Conservation (phyloP, 2,797 vertebrate genomes). For the Coregonus suidteri region DNA sequence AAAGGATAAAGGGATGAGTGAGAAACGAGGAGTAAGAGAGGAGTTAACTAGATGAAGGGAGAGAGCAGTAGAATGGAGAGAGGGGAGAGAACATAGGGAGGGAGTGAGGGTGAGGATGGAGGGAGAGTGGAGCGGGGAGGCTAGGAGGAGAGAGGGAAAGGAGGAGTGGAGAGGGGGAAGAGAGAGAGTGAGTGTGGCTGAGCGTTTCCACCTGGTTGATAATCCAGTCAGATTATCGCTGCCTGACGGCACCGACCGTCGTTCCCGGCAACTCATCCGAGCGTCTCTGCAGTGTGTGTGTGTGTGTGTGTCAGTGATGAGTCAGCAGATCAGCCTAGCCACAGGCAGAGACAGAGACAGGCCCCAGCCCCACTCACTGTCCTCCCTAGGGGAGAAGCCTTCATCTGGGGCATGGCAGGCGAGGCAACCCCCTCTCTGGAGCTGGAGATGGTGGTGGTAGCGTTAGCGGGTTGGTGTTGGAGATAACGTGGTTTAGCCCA, state of each 20-base stretch:
- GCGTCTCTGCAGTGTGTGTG: conserved; percentile 41
- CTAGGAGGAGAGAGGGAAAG: too few relatives aligned
- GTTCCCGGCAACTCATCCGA: conserved; percentile 62
- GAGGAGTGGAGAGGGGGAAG: too few relatives aligned
- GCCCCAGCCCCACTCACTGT: conserved; percentile 16
- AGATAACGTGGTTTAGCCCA: neutral
- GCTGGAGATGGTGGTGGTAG: neutral
- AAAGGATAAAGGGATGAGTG: conserved; percentile 14
- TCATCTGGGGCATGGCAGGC: neutral
- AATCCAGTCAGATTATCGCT: conserved; percentile 80
- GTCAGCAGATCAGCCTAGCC: conserved; percentile 67
- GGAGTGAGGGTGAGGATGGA: too few relatives aligned
- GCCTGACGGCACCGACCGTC: conserved; percentile 73
- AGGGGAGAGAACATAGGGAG: too few relatives aligned
- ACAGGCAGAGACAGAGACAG: conserved; percentile 30
- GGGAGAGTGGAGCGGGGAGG: too few relatives aligned
- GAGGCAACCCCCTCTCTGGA: neutral
- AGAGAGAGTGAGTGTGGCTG: conserved; percentile 51
- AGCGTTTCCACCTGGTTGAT: conserved; percentile 82
- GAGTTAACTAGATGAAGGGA: too few relatives aligned
- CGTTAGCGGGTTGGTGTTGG: neutral
- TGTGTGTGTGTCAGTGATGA: conserved; percentile 51
- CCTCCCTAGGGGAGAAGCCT: neutral
- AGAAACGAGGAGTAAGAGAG: conserved; percentile 3
- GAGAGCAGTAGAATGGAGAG: too few relatives aligned